Percentiles rank a stretch among this genome's conserved stretches.
Evolutionary conservation across 2,113 vertebrate species (phyloP).

Genomic region (Boulengeromyrus knoepffleri): DNA sequence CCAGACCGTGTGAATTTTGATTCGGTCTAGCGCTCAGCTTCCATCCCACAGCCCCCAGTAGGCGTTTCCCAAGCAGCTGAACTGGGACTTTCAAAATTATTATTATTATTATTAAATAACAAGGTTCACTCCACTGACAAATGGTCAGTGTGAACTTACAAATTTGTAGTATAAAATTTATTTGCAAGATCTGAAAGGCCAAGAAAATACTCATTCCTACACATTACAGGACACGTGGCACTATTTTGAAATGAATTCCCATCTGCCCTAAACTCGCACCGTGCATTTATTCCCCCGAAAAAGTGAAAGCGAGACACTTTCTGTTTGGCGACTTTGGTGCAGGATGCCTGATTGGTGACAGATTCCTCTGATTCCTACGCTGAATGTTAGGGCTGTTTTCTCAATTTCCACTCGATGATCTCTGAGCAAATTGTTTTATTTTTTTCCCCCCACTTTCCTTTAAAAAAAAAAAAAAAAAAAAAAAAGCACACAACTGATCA

Average conservation of each 20-base stretch:
- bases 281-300: background rate
- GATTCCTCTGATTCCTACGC: background rate
- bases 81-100: background rate
- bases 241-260: background rate
- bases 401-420: background rate
- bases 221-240: background rate
- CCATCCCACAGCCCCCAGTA: background rate
- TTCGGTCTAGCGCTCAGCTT: background rate
- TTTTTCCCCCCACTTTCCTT: background rate
- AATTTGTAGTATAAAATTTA: background rate
- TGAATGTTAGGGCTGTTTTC: background rate
- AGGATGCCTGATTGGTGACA: background rate
- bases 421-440: background rate
- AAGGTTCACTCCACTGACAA: background rate
- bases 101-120: background rate
- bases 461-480: background rate
- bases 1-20: background rate
- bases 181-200: background rate
- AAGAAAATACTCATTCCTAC: background rate
- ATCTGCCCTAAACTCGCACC: background rate
- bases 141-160: background rate
- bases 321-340: background rate
- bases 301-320: background rate
- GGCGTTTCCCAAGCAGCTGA: slow-evolving; percentile 8
- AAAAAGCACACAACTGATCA: background rate